phyloP scores from a whole-genome alignment of 2,113 vertebrate species.

The Pachypanchax playfairii region DNA sequence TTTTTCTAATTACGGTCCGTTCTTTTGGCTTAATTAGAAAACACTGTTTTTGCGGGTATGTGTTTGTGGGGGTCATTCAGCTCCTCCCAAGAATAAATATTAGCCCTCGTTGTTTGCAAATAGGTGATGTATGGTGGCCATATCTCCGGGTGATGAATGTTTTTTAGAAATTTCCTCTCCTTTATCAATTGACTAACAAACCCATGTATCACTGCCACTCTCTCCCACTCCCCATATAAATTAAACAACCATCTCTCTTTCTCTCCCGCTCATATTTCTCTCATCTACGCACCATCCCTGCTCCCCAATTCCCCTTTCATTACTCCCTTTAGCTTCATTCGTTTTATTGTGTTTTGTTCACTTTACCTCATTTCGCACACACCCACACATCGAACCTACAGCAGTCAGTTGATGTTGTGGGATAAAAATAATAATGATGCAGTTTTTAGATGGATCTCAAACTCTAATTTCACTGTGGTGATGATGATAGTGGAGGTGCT shows the following conservation, averaged over 20 bases:
- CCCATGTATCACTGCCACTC: constrained; percentile 98
- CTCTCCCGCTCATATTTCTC: constrained; percentile 33
- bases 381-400: constrained; percentile 35
- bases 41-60: constrained; percentile 34
- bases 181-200: constrained; percentile 98
- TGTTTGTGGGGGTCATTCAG: constrained; percentile 71
- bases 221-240: constrained; percentile 91
- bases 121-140: constrained; percentile 93
- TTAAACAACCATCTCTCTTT: constrained; percentile 82
- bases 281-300: constrained; percentile 34
- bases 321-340: constrained; percentile 57
- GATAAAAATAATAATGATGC: background rate
- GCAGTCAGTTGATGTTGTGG: constrained; percentile 16
- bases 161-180: constrained; percentile 97
- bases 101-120: constrained; percentile 85
- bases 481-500: background rate
- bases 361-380: constrained; percentile 29
- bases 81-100: constrained; percentile 87
- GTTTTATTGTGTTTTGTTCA: constrained; percentile 37
- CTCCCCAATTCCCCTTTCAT: constrained; percentile 52
- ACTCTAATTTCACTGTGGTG: background rate
- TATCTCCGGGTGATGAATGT: constrained; percentile 93
- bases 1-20: constrained; percentile 71
- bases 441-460: background rate
- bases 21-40: constrained; percentile 75